Conservation (phyloP, 1,140 invertebrate species). For the Drosophila tsacasi region DNA sequence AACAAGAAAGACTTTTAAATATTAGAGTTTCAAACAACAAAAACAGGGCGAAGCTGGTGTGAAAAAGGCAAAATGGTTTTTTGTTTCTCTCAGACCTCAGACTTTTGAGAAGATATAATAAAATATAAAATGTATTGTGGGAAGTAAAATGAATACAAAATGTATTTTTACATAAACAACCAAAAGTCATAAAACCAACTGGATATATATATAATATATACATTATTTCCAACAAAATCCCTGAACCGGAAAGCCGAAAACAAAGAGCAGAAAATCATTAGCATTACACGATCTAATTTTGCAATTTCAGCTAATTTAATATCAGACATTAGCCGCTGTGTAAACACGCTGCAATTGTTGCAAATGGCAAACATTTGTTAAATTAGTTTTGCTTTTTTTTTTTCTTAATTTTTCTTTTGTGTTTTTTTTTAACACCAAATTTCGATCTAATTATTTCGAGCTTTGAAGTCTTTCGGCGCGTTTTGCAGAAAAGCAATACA, state of each 20-base stretch:
- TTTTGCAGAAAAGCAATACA: constrained; percentile 19
- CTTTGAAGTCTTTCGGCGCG: constrained; percentile 42
- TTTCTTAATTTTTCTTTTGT: constrained; percentile 10
- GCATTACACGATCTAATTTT: constrained; percentile 31
- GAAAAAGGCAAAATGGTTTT: not conserved
- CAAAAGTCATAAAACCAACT: not conserved
- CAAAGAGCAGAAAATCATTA: constrained; percentile 13
- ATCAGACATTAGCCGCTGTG: constrained; percentile 16
- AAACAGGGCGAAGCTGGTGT: not conserved
- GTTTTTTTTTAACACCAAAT: constrained; percentile 41
- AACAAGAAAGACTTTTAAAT: constrained; percentile 21
- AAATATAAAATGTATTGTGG: not conserved
- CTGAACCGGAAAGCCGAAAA: not conserved
- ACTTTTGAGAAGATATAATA: not conserved
- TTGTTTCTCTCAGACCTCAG: not conserved
- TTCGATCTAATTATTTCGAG: constrained; percentile 60
- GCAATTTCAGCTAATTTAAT: constrained; percentile 43
- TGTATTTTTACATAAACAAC: not conserved
- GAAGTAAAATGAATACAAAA: not conserved
- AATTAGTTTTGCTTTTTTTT: constrained; percentile 13
- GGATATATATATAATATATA: not conserved
- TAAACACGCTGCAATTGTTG: constrained; percentile 37
- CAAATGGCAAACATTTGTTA: constrained; percentile 49
- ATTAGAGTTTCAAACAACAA: not conserved
- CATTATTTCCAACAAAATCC: not conserved